phyloP scores from a whole-genome alignment of 2,797 vertebrate genomes.

The Bufotes viridis region DNA sequence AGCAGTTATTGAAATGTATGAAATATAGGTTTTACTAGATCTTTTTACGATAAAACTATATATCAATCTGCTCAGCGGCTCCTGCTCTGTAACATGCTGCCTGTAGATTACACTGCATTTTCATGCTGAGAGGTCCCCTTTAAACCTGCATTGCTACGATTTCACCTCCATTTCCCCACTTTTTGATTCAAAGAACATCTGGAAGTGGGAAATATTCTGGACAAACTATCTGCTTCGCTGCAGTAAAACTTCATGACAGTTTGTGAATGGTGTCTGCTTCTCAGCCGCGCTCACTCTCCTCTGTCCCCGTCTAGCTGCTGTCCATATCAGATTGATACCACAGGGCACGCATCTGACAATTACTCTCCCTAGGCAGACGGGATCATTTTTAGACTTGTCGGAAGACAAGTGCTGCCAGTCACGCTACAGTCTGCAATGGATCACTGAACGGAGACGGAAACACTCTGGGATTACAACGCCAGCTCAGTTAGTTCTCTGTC shows the following conservation, averaged over 20 bases:
- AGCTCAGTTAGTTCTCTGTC: background rate
- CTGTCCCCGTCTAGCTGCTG: background rate
- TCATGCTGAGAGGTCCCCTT: background rate
- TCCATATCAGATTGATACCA: background rate
- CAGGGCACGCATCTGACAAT: slow-evolving; percentile 15
- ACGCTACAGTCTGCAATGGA: background rate
- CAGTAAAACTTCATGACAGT: background rate
- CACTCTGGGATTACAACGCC: background rate
- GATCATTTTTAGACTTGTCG: slow-evolving; percentile 4
- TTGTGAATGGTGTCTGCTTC: background rate
- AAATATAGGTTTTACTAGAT: too few species aligned
- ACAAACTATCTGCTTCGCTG: background rate
- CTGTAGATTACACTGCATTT: too few species aligned
- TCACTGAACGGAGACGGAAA: background rate
- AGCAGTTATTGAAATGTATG: too few species aligned
- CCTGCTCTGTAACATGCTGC: too few species aligned
- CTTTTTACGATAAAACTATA: too few species aligned
- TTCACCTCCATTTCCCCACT: background rate
- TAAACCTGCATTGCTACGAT: background rate
- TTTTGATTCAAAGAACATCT: background rate
- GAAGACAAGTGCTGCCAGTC: slow-evolving; percentile 7
- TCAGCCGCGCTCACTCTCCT: background rate
- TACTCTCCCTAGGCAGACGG: slow-evolving; percentile 6
- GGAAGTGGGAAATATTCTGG: background rate
- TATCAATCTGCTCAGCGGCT: too few species aligned